Base-by-base conservation (phyloP, 1,140 invertebrate species). In the Drosophila prosaltans region DNA sequence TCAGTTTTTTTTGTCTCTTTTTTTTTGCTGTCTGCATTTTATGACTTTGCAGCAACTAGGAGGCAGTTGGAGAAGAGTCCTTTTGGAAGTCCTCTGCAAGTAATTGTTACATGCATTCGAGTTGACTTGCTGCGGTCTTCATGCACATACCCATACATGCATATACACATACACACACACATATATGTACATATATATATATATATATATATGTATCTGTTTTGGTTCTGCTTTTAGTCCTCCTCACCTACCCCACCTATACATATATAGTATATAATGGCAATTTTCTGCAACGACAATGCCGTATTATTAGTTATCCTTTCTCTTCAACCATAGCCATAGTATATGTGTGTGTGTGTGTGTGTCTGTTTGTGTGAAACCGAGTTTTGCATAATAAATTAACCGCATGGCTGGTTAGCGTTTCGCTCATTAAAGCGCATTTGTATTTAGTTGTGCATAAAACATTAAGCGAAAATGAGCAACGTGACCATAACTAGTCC, bases 361-460 rank as follows among this genome's bases (percentile, higher is more conserved):
- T 39, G 36, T 36, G 9, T 8, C 45, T 16, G 30, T 65, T n/a
- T 68, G 62, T 74, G 73, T 65, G 77, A 73, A 70, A 64, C 60
- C 81, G 64, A 72, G 83, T 72, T 83, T 81, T 88, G 83, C 83
- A 88, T 88, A 88, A 88, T 89, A 89, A 80, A 89, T 89, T 84
- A 83, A 88, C 70, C 84, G 48, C 84, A 74, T 78, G 80, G 59
- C 68, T 86, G 80, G 77, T 58, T 69, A 64, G 72, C 58, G 65
- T 65, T 61, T 74, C 62, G 75, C 83, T 89, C 83, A 86, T 86
- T 86, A 86, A 89, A 83, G 77, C 83, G 73, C 83, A 86, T 86
- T 86, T 86, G 84, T 89, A 86, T 88, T 86, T 86, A 86, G 84
- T 77, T 86, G 83, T 80, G 84, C 83, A 86, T 83, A 80, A 86